Evolutionary conservation across 2,888 invertebrate genomes (phyloP), one percentile per base, ranked within the genome.

Genomic region (Notodonta dromedarius): DNA sequence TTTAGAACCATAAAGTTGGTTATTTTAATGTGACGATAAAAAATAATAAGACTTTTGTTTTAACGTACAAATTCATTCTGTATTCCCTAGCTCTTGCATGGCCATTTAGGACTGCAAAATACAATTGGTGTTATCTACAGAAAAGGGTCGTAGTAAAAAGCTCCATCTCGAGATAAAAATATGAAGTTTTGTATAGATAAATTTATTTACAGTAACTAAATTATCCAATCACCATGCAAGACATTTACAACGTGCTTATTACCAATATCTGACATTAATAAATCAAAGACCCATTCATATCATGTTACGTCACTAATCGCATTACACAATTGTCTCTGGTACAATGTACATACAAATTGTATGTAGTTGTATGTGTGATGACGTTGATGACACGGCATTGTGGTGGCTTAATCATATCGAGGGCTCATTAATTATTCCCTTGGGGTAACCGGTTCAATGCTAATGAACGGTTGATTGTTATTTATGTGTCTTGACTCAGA

Each of bases 401-500:
- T 90, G 88, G 85, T 67, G 72, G 83, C 79, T 83, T 90, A 90
- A 91, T 89, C 87, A 89, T 90, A 90, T 89, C 86, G 83, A 80
- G 80, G 80, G 66, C 81, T 83, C 86, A 87, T 90, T 89, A 91
- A 89, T 90, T 87, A 90, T 90, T 86, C 90, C 78, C 82, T 61
- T 62, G 71, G 82, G 82, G 77, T 77, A 71, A 75, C 81, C 65
- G 79, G 83, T 85, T 80, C 79, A 73, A 72, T 73, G 69, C 75
- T 87, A 83, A 87, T 85, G 81, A 85, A 87, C 83, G 75, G 76
- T 55, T 70, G 74, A 74, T 77, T 78, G 70, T 72, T 77, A 75
- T 77, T 77, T 74, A 74, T 74, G 73, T 46, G 73, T 46, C 60
- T 57, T 57, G 7, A 24, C 65, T 57, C 39, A 54, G 13, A 13